Evolutionary conservation across 2,888 invertebrate species (phyloP), one percentile per base, ranked within the genome.

Genomic region (Lepidocyrtoides sp.): DNA sequence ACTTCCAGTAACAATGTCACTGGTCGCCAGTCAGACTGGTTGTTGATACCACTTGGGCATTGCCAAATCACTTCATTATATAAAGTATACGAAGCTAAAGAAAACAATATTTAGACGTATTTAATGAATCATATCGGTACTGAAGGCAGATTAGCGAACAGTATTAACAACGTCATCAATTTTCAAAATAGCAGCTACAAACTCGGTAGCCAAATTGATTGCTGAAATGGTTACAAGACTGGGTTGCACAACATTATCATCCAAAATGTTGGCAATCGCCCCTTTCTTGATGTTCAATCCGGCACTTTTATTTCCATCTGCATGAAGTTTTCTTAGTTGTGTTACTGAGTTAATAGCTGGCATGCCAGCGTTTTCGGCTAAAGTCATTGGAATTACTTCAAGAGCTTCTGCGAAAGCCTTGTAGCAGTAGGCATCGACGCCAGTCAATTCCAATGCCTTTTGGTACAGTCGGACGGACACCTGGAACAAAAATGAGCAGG

Each of bases 281-380:
- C 99, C 99, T 96, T 98, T 98, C 79, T 99, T 97, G 91, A 99
- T 99, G 96, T 99, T 99, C 94, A 99, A 99, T 84, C 99, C 99
- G 72, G 98, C 97, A 93, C 97, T 97, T 92, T 96, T 96, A 95
- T 98, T 83, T 48, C 98, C 98, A 94, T 97, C 96, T 5, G 98
- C 98, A 95, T 99, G 99, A 94, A 98, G 97, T 95, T 98, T 99
- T 92, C 99, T 97, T 94, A 99, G 96, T 95, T 99, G 99, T 0
- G 99, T 99, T 12, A 99, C 99, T 0, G 99, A 99, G 94, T 97
- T 97, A 95, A 99, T 98, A 0, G 99, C 97, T 95, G 98, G 98
- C 87, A 99, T 96, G 7, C 99, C 99, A 44, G 98, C 98, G 96
- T 98, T 98, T 95, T 98, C 98, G 1, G 98, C 98, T 94, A 99